A percentile compares a stretch with the other conserved stretches of the same genome.
Evolutionary conservation across 2,888 invertebrate genomes (phyloP).

Genomic region (Ophraella communa): DNA sequence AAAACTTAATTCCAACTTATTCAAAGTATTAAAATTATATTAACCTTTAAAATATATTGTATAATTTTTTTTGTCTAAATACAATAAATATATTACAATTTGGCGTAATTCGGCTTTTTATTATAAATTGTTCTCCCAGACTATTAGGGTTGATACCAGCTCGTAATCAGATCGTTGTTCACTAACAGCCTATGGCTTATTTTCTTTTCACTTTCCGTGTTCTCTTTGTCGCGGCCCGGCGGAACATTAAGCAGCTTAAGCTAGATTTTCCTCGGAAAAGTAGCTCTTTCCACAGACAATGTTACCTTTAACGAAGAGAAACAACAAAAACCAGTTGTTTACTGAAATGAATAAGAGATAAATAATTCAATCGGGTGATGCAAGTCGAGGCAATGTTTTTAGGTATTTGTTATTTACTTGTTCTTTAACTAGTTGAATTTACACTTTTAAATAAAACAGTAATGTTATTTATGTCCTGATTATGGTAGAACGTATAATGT

Average conservation of each 20-base stretch:
- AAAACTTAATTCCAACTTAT: too few species aligned
- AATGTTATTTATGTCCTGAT: too few species aligned
- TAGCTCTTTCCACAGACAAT: slow-evolving; percentile 9
- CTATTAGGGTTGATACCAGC: slow-evolving; percentile 23
- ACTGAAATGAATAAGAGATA: slow-evolving; percentile 15
- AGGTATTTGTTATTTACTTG: background rate
- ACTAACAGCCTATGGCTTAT: slow-evolving; percentile 44
- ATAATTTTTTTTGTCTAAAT: too few species aligned
- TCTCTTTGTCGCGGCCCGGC: slow-evolving; percentile 30
- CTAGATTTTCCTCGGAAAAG: slow-evolving; percentile 20
- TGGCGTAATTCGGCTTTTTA: background rate
- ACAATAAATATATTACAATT: background rate
- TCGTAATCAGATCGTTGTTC: slow-evolving; percentile 49
- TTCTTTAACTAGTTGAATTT: too few species aligned
- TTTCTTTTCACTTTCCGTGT: slow-evolving; percentile 37
- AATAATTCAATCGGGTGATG: slow-evolving; percentile 18
- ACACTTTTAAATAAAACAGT: too few species aligned
- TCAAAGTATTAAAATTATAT: too few species aligned
- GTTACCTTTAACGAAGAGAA: background rate
- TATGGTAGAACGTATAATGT: too few species aligned
- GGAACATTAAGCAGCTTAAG: slow-evolving; percentile 27
- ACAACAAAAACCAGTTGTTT: slow-evolving; percentile 16
- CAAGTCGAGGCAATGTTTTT: background rate
- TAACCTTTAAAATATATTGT: too few species aligned
- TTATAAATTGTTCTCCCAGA: background rate